These are phyloP conservation scores for Paramormyrops hopkinsi DNA, from an alignment of 2,797 vertebrate species.

Conservation along the genomic window DNA sequence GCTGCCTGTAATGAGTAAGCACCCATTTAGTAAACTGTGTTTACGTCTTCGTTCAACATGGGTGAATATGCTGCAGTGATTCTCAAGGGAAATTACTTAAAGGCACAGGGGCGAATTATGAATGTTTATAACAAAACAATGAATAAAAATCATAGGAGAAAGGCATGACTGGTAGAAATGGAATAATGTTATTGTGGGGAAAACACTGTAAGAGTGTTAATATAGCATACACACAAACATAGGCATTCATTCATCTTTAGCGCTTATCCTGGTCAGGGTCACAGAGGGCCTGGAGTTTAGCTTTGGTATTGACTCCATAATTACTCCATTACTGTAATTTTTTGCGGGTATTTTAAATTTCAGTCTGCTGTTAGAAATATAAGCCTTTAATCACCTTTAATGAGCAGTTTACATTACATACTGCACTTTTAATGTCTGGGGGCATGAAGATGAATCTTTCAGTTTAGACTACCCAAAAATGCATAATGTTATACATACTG, in stretches of 20 bases:
- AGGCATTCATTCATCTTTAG: neutral
- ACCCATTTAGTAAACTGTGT: slow-evolving; percentile 1
- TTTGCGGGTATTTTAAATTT: neutral
- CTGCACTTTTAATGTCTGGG: neutral
- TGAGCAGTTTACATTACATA: neutral
- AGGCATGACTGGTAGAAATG: neutral
- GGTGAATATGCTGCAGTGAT: neutral
- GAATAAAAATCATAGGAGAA: neutral
- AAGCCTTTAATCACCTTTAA: neutral
- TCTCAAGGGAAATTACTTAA: slow-evolving; percentile 4
- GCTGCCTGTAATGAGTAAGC: neutral
- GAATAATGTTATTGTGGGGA: neutral
- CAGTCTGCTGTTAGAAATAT: neutral
- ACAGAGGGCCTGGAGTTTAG: neutral
- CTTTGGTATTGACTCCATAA: neutral
- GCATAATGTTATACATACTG: neutral
- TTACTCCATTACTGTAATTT: neutral
- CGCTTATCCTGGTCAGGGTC: neutral
- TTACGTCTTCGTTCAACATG: neutral
- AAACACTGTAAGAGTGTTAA: neutral
- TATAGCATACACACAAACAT: neutral
- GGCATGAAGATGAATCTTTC: neutral
- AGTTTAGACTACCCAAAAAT: neutral
- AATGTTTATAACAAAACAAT: neutral
- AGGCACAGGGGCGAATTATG: neutral